Evolutionary conservation across 2,888 invertebrate species (phyloP), one percentile per base, ranked within the genome.

Genomic region (Nesidiocoris tenuis): DNA sequence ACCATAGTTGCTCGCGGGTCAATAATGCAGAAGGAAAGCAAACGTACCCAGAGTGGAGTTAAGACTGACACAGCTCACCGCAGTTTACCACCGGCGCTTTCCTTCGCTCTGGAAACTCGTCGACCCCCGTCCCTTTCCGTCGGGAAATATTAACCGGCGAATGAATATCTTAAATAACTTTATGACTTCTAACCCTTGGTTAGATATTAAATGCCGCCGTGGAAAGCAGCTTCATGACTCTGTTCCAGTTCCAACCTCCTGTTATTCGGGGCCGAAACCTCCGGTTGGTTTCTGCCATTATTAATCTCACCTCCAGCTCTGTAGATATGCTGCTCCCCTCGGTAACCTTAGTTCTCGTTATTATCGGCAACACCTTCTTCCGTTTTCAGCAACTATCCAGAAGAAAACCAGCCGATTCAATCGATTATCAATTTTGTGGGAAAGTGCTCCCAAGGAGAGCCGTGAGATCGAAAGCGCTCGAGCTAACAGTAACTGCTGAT

Each of bases 91-190:
- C 70, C 59, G 39, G 12, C 39, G 39, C 12, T 39, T 12, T 39
- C 39, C 39, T 39, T 39, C 12, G 57, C 59, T 18, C 57, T 23
- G 67, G 67, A 67, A n/a, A 24, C 39, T 18, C 67, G 17, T 57
- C 12, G 67, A 67, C 25, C 24, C 39, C 55, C 67, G 17, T 57
- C 25, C 25, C 22, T 18, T 56, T 5, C 57, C 21, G n/a, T 2
- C 12, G 19, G 19, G 56, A 57, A 68, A 56, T 68, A 68, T 68
- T 68, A 70, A 70, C 70, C 70, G 61, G 24, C 25, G 21, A 70
- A 70, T 70, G 70, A 70, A 70, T 70, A 70, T 70, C 70, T 70
- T 70, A 70, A 70, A 70, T 70, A 70, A 70, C 59, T 70, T 70
- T 70, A 70, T 70, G 70, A 70, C 70, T 70, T 59, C 70, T 70